Evolutionary conservation across 2,797 vertebrate genomes (phyloP), one percentile per base, ranked within the genome.

Genomic region (Macrochelys suwanniensis): DNA sequence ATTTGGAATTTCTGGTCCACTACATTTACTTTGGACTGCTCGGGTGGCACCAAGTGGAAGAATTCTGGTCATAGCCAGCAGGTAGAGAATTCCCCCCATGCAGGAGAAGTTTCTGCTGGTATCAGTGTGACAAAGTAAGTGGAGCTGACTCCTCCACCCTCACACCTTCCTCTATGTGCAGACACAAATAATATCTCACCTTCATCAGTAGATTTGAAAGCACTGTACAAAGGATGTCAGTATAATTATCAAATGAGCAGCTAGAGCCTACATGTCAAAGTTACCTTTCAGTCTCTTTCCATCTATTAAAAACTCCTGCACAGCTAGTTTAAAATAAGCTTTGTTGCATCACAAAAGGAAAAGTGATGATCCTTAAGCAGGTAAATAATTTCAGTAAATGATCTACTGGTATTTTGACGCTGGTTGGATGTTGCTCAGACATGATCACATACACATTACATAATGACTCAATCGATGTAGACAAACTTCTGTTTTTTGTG

Each of bases 301-400:
- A 71, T 37, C 37, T 42, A 51, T 51, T 89, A 45, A 87, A 87
- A 65, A 33, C 71, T 74, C 5, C 80, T 28, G 11, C 59, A 83
- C 3, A 21, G 16, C 65, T 84, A 77, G 53, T 0, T 6, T 16
- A 4, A 5, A 0, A 0, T 79, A n/a, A 80, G 49, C 56, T 76
- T 33, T 1, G 0, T 61, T 81, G 65, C 31, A 28, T 90, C 1
- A 0, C 59, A 31, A 31, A 15, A 23, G 12, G 26, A 79, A 37
- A 61, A 71, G 68, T 42, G 9, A 71, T 71, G 68, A 71, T 71
- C 21, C 68, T 71, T 71, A 71, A 42, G 68, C 21, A 25, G n/a
- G 21, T 42, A 23, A 42, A 71, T 71, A 42, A 71, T 49, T 47
- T 77, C 74, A 77, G 15, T 49, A 77, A 77, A 77, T 76, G 74